Base-by-base conservation (phyloP, 1,140 invertebrate genomes). In the Oryzaephilus surinamensis region DNA sequence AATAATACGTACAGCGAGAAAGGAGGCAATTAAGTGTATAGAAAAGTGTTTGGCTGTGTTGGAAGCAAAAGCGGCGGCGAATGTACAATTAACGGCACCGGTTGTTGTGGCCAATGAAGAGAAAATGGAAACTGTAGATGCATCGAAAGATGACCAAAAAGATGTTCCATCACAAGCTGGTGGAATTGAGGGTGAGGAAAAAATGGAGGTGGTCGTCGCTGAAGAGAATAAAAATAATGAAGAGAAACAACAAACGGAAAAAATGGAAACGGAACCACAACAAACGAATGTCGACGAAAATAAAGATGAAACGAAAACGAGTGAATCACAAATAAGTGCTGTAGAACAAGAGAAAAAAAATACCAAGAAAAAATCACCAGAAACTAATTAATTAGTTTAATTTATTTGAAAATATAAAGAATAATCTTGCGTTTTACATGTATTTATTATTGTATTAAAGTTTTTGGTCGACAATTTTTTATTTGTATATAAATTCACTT, bases 21-120 rank as follows among this genome's bases (percentile, higher is more conserved):
- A 84, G 60, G 81, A 88, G 48, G 84, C 85, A 0, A 91, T 97
- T 6, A 84, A 79, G 55, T 79, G 76, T 57, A 92, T 97, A 54
- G 82, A 95, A 53, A 75, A 79, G 31, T 82, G 80, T 18, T 89
- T 95, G 35, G 77, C 81, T 54, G 67, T 84, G 18, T 65, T 96
- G 29, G 92, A 96, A 58, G 69, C 71, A 23, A 78, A 77, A 60
- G 73, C 74, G 12, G 69, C 74, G 32, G 70, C 68, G 32, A 72
- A 73, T 42, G 50, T 43, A 10, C 41, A 40, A 15, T 29, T 26
- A 14, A 19, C 15, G 13, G 27, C 37, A 28, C 17, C 19, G 16
- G 35, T 29, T 8, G 26, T 26, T 27, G 41, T 34, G 8, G 28
- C 15, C 16, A 32, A 16, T 14, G 33, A 32, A 23, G 40, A 34